Evolutionary conservation across 2,888 invertebrate species (phyloP), one percentile per base, ranked within the genome.

Genomic region (Sycophila texana): DNA sequence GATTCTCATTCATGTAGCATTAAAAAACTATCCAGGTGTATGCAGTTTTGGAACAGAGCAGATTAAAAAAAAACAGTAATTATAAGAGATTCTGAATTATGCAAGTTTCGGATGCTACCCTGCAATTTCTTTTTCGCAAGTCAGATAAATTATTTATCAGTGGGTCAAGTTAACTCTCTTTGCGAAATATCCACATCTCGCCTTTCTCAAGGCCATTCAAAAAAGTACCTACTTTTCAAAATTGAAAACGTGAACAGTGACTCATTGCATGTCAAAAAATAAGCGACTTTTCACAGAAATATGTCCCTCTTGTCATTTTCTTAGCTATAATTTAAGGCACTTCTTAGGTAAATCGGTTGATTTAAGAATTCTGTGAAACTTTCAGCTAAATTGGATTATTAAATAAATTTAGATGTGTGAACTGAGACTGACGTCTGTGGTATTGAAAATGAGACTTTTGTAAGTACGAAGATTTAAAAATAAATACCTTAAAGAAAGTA

Each of bases 91-190:
- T 39, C 10, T 10, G 10, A 61, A 30, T 61, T n/a, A 14, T 30
- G 61, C 39, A 61, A 18, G 47, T 2, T n/a, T 39, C 39, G 47
- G 63, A 39, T 63, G 47, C 18, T 20, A 73, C 4, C 58, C 58
- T 22, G n/a, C 12, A 74, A 74, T 67, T 74, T 60, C 57, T 67
- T 74, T 74, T 67, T 74, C 58, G 58, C 74, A 74, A 74, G 58
- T 60, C 39, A 65, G 67, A 58, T 67, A 66, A 74, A 66, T 39
- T 66, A 57, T 67, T 51, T 49, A 60, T n/a, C 58, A 39, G 26
- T 73, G 53, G 30, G 53, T 18, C 49, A 13, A 47, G n/a, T 22
- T 13, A 26, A 13, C 39, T 61, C 4, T 47, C 47, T 63, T 7
- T 39, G 18, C 63, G 39, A n/a, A 39, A 18, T 18, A 1, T 58